Conservation (phyloP, 2,797 vertebrate genomes). For the Limnodromus scolopaceus region DNA sequence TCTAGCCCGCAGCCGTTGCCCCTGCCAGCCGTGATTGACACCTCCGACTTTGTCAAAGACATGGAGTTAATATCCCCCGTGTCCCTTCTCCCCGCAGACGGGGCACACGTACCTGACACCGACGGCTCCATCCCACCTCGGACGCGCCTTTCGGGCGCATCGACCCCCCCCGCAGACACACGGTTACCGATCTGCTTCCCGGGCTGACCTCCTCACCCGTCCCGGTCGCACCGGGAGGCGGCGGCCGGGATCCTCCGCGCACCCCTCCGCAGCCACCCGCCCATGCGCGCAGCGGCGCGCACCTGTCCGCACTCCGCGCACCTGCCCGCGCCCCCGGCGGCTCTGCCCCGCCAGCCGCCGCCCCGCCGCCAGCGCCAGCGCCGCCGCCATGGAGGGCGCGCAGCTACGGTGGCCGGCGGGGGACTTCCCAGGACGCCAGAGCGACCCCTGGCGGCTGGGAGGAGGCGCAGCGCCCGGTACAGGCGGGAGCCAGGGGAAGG, state of each 20-base stretch:
- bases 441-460: neutral
- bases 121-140: constrained; percentile 44
- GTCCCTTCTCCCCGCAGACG: neutral
- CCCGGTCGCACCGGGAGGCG: neutral
- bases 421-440: fast-evolving
- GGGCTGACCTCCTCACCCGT: neutral
- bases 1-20: neutral
- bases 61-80: neutral
- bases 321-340: neutral
- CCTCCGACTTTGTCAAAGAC: neutral
- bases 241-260: neutral
- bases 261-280: neutral
- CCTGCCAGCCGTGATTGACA: neutral
- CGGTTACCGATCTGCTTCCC: neutral
- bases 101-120: neutral
- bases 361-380: neutral
- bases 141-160: neutral
- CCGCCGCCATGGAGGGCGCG: neutral
- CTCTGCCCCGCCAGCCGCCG: neutral
- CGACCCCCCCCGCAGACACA: neutral
- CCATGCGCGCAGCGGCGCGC: neutral
- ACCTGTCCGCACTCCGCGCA: neutral
- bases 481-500: too few relatives aligned
- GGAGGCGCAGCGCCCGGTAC: too few relatives aligned
- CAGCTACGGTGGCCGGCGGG: neutral